Evolutionary conservation across 1,140 invertebrate genomes (phyloP).

Genomic region (Drosophila kikkawai): DNA sequence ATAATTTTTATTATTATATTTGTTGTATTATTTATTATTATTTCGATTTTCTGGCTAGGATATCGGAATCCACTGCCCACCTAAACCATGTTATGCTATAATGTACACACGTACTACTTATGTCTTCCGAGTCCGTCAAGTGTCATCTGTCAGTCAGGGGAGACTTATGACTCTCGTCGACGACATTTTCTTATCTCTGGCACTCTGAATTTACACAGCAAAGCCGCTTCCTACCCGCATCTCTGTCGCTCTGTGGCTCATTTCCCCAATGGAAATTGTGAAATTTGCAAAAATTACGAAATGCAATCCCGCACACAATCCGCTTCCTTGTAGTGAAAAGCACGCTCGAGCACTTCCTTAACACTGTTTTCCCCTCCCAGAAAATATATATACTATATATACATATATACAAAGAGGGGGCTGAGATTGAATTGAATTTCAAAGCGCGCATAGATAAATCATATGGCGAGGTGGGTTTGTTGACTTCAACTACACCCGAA

Average conservation of each 20-base stretch:
- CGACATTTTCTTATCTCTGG: conserved; percentile 29
- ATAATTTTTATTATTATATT: no score
- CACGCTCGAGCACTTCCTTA: conserved; percentile 33
- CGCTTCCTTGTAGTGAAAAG: conserved; percentile 28
- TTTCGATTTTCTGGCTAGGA: neutral
- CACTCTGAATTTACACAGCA: conserved; percentile 5
- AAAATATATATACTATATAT: neutral
- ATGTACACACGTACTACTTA: neutral
- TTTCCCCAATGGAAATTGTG: conserved; percentile 5
- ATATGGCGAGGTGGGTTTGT: conserved; percentile 51
- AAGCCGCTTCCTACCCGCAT: conserved; percentile 20
- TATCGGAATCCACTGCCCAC: neutral
- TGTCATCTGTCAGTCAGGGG: conserved; percentile 21
- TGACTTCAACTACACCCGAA: conserved; percentile 31
- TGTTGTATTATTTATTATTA: no score
- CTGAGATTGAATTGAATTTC: conserved; percentile 36
- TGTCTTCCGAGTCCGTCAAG: conserved; percentile 13
- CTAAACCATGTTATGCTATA: neutral
- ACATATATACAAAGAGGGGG: neutral
- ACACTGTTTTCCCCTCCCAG: neutral
- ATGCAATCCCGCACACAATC: conserved; percentile 13
- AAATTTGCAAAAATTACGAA: conserved; percentile 7
- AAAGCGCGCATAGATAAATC: conserved; percentile 50
- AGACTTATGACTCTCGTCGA: conserved; percentile 17
- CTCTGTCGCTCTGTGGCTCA: neutral